Evolutionary conservation across 2,888 invertebrate species (phyloP), one percentile per base, ranked within the genome.

Genomic region (Campoplex capitator): DNA sequence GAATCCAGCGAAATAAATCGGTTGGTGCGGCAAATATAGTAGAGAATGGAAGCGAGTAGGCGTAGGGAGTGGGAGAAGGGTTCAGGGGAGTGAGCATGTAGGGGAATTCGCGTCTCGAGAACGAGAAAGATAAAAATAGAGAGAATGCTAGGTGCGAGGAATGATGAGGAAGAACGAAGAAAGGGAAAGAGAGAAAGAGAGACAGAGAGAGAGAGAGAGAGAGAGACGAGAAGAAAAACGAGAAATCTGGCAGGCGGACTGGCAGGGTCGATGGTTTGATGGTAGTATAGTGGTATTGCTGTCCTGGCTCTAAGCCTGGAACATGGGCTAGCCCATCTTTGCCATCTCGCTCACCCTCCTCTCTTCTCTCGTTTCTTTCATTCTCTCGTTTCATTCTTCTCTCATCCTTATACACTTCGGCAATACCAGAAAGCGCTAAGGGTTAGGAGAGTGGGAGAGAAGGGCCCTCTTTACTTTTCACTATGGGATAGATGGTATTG

Each of bases 391-490:
- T 58, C 23, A 62, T 75, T 35, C 35, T 35, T 23, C 56, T 62
- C 76, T 65, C 45, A 54, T 42, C 32, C 56, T 16, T 45, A 18
- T 65, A 62, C 62, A n/a, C 58, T 18, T 51, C 58, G 74, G 73
- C 38, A 58, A 42, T 16, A 62, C 32, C 7, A 28, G 62, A 62
- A 62, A 62, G 16, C 62, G 32, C 16, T 32, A 62, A 32, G 62
- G 62, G 62, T 62, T 62, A 32, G 28, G 58, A 2, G 62, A 76
- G 70, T 45, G 73, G 79, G 51, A 80, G 42, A 73, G 58, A 82
- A 77, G 82, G 87, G 88, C 77, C 82, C 74, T 89, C 88, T 88
- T 89, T 86, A 83, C 90, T 89, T 89, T 87, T 89, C 85, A 65
- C 70, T 80, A 73, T 65, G 83, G 84, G 56, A 76, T 84, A 89